Base-by-base conservation (phyloP, 2,797 vertebrate genomes). In the Nannoperca australis region DNA sequence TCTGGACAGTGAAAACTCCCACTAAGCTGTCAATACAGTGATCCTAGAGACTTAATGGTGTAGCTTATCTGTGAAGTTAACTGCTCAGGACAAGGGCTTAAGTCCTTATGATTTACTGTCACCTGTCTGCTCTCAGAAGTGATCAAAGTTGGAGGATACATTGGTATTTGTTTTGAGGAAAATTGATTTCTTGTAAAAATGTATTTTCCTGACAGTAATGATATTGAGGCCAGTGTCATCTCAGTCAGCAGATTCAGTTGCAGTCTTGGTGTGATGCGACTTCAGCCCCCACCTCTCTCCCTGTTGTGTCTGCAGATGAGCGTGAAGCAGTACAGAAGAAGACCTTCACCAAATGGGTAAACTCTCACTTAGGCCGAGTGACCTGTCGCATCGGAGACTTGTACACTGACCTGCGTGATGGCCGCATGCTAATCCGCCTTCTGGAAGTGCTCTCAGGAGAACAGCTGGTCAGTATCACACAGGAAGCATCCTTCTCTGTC, bases 311-410 rank as follows among this genome's bases (percentile, higher is more conserved):
- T 86, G 17, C 88, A 98, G 97, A 98, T 93, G 97, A 98, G 85
- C 96, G 97, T 64, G 97, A 98, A 91, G 97, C 97, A 0, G 97
- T 98, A 49, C 97, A 98, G 93, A 99, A 99, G 95, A 99, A 99
- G 90, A 99, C 97, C 63, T 98, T 99, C 85, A 99, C 97, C 82
- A 99, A 99, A 92, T 99, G 97, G 97, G 97, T 99, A 70, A 99
- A 99, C 92, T 99, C 97, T 17, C 97, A 99, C 94, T 93, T 99
- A 85, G 96, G 96, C 59, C 92, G 97, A 5, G 97, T 98, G 65
- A 97, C 97, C 0, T 96, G 97, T 92, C 96, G 97, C 63, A 97
- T 99, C 53, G 96, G 96, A 5, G 97, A 99, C 93, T 94, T 99
- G 62, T 99, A 99, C 91, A 97, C 95, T 0, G 97, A 99, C 93